phyloP scores from a whole-genome alignment of 2,888 invertebrate genomes.

The Synergus umbraculus region DNA sequence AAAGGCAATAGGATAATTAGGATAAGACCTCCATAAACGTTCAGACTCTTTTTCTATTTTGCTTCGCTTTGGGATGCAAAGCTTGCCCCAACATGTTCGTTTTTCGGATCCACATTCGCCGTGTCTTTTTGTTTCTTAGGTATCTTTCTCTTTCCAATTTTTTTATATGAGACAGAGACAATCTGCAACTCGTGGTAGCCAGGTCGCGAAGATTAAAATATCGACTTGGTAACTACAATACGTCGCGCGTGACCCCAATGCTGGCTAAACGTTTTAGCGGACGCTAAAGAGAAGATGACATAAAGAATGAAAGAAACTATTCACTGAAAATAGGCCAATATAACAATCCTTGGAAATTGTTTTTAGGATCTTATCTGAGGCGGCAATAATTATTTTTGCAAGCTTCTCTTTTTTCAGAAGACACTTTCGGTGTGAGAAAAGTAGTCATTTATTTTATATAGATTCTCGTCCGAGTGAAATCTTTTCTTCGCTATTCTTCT shows the following conservation, averaged over 20 bases:
- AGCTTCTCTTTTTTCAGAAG: neutral
- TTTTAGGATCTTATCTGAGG: neutral
- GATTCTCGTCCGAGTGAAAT: neutral
- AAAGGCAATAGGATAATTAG: too few species aligned
- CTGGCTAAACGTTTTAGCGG: constrained; percentile 61
- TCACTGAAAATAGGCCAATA: constrained; percentile 36
- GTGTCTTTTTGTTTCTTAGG: constrained; percentile 29
- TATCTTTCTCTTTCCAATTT: constrained; percentile 47
- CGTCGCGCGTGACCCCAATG: constrained; percentile 65
- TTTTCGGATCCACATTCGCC: constrained; percentile 10
- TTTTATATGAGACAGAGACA: constrained; percentile 56
- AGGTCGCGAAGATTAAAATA: constrained; percentile 74
- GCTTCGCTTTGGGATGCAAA: neutral
- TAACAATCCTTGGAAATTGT: neutral
- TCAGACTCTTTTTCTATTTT: neutral
- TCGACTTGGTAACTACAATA: constrained; percentile 68
- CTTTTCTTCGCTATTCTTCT: constrained; percentile 13
- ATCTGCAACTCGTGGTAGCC: constrained; percentile 60
- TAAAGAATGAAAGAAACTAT: constrained; percentile 42
- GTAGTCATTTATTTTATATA: constrained; percentile 3
- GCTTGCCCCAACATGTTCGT: neutral
- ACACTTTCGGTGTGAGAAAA: neutral
- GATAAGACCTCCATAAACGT: neutral
- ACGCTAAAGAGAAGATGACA: constrained; percentile 36
- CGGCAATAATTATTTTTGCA: neutral